These are phyloP conservation scores for Eristalis pertinax DNA, from an alignment of 2,888 invertebrate genomes.

Conservation along the genomic window DNA sequence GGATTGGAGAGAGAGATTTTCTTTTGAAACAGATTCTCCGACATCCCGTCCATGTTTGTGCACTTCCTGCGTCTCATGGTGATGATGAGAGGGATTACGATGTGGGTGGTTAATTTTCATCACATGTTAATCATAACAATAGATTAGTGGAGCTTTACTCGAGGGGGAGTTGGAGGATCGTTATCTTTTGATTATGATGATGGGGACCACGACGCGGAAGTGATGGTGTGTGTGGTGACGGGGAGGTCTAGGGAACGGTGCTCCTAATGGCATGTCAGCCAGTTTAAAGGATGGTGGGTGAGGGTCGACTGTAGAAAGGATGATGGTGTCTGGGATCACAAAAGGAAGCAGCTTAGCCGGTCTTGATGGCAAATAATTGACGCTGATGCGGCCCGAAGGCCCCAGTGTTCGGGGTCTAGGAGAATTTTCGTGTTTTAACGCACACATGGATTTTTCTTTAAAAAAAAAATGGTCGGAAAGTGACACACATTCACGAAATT, in stretches of 20 bases:
- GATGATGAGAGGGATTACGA: constrained; percentile 38
- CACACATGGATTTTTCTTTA: no score
- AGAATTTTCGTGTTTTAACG: background rate
- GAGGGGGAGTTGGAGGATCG: background rate
- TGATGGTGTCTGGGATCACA: background rate
- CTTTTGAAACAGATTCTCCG: constrained; percentile 8
- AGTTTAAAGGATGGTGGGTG: background rate
- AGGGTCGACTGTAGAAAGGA: background rate
- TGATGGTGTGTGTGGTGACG: background rate
- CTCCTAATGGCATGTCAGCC: background rate
- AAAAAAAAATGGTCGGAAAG: no score
- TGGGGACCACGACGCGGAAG: constrained; percentile 2
- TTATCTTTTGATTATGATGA: constrained; percentile 9
- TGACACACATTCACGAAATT: no score
- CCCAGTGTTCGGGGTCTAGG: background rate
- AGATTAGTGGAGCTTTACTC: constrained; percentile 23
- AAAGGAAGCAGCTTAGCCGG: background rate
- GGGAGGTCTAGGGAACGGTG: background rate
- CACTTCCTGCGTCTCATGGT: constrained; percentile 29
- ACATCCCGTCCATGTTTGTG: background rate
- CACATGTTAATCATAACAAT: constrained; percentile 59
- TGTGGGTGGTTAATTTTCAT: constrained; percentile 63
- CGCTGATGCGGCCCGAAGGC: background rate
- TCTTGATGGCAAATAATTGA: background rate
- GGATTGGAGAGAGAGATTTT: background rate